Conservation (phyloP, 2,888 invertebrate species). For the Malthinus seriepunctatus region DNA sequence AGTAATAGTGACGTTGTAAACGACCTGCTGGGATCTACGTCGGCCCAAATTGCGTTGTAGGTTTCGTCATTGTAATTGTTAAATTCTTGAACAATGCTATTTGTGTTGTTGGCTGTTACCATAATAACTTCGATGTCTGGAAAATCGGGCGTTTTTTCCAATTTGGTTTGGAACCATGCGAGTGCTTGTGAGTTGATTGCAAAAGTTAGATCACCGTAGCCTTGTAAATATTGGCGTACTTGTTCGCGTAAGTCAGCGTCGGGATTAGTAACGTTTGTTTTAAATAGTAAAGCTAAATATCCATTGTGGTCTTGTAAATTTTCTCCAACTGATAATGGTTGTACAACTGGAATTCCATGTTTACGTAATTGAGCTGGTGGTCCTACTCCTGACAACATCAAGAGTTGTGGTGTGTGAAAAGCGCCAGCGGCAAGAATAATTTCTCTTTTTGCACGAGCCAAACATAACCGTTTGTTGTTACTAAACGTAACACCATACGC, state of each 20-base stretch:
- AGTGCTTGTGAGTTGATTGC: constrained; percentile 35
- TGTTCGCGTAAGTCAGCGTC: constrained; percentile 11
- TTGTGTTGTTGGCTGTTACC: constrained; percentile 18
- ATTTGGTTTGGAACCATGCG: constrained; percentile 24
- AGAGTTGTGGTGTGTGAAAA: constrained; percentile 78
- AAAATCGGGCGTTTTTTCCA: constrained; percentile 11
- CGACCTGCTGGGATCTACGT: constrained; percentile 25
- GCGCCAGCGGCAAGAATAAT: constrained; percentile 77
- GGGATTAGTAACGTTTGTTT: constrained; percentile 25
- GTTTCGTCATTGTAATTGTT: constrained; percentile 10
- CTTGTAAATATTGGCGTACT: constrained; percentile 32
- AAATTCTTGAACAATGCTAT: constrained; percentile 3
- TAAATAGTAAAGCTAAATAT: constrained; percentile 69
- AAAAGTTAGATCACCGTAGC: constrained; percentile 32
- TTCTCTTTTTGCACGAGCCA: constrained; percentile 67
- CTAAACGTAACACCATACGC: constrained; percentile 70
- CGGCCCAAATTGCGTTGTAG: constrained; percentile 11
- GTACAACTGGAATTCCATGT: constrained; percentile 62
- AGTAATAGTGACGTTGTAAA: constrained; percentile 32
- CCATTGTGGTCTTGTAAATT: constrained; percentile 79
- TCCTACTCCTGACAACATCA: constrained; percentile 82
- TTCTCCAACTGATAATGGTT: constrained; percentile 72
- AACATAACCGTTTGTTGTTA: constrained; percentile 59
- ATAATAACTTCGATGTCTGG: constrained; percentile 29
- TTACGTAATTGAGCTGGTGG: constrained; percentile 63